These are phyloP conservation scores for Melieria omissa DNA, from an alignment of 2,888 invertebrate species.

Conservation along the genomic window DNA sequence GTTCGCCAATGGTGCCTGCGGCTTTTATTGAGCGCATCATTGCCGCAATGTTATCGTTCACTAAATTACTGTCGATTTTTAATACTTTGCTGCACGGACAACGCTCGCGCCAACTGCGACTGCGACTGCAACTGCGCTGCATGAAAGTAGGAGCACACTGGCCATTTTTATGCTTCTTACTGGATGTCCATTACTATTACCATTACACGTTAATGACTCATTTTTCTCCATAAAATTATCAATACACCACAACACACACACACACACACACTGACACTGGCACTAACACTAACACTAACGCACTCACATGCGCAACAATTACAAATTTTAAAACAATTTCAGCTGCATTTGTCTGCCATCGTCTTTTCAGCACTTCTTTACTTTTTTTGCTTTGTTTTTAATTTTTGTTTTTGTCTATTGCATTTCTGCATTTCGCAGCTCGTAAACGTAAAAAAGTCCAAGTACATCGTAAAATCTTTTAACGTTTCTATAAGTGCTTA, in stretches of 20 bases:
- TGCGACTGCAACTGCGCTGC: too few species aligned
- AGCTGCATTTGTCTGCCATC: constrained; percentile 10
- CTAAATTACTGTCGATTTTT: constrained; percentile 32
- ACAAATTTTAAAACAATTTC: constrained; percentile 22
- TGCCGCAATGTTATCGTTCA: constrained; percentile 25
- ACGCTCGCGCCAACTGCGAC: too few species aligned
- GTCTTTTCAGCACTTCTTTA: constrained; percentile 10
- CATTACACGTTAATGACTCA: constrained; percentile 30
- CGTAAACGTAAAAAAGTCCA: constrained; percentile 21
- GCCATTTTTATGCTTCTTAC: neutral
- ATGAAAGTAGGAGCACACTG: too few species aligned
- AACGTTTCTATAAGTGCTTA: constrained; percentile 24
- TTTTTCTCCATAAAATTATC: constrained; percentile 32
- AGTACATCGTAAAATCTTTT: constrained; percentile 28
- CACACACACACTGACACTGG: neutral
- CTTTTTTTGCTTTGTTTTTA: neutral
- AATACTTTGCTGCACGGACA: neutral
- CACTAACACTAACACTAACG: neutral
- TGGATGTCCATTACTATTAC: constrained; percentile 14
- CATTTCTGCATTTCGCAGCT: constrained; percentile 23
- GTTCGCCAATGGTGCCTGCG: constrained; percentile 27
- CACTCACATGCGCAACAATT: neutral
- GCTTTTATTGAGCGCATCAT: constrained; percentile 32
- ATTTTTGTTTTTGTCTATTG: neutral
- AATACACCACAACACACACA: constrained; percentile 15